A percentile compares a stretch with the other conserved stretches of the same genome.
phyloP scores from a whole-genome alignment of 2,113 vertebrate genomes.

The Microcebus tavaratra region DNA sequence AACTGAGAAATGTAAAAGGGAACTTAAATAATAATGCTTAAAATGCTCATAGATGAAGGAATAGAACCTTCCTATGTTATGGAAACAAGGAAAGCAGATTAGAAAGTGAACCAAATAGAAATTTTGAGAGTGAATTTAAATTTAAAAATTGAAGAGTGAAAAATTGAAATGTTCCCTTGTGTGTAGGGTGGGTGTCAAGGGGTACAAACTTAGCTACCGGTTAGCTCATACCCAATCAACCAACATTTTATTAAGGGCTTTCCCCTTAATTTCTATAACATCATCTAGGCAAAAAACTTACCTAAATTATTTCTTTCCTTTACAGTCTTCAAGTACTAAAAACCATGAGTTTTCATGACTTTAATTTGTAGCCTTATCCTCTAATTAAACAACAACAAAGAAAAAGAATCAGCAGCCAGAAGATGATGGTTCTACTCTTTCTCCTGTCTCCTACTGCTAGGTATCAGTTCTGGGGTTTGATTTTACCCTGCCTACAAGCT shows the following conservation, averaged over 20 bases:
- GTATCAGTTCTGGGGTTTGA: background rate
- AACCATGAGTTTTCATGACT: background rate
- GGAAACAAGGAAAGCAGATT: background rate
- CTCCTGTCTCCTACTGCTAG: background rate
- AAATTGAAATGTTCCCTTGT: background rate
- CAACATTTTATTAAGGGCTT: background rate
- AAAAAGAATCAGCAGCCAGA: background rate
- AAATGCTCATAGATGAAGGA: background rate
- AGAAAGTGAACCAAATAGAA: background rate
- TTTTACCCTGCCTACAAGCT: background rate
- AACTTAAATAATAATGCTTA: background rate
- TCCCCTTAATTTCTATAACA: background rate
- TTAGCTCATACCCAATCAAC: background rate
- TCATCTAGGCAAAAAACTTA: background rate
- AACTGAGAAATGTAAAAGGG: background rate
- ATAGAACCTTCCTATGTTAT: background rate
- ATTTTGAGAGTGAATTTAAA: background rate
- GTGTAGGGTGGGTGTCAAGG: background rate
- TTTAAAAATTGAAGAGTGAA: background rate
- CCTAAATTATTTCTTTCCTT: background rate
- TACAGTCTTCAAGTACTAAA: background rate
- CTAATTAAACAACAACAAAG: background rate
- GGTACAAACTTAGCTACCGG: background rate
- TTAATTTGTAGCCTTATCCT: background rate
- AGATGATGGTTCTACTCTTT: background rate